phyloP scores from a whole-genome alignment of 2,113 vertebrate genomes.

The Megaceryle torquata region DNA sequence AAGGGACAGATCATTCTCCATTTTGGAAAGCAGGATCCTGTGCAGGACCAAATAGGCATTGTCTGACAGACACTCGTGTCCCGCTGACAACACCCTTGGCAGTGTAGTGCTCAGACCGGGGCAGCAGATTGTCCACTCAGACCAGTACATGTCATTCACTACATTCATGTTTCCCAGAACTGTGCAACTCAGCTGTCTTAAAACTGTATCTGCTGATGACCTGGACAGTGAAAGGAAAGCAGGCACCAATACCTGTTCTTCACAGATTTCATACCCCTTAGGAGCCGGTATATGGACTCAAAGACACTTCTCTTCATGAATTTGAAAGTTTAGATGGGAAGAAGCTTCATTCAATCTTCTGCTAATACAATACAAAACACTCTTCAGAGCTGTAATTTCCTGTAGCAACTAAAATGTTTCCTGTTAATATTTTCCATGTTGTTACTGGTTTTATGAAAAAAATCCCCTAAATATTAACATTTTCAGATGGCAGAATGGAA shows the following conservation, averaged over 20 bases:
- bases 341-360: constrained; percentile 25
- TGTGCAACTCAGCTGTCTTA: neutral
- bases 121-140: neutral
- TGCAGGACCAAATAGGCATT: neutral
- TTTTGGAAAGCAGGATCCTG: neutral
- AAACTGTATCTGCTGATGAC: neutral
- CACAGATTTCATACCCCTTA: neutral
- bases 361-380: constrained; percentile 27
- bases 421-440: constrained; percentile 65
- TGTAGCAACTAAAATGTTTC: constrained; percentile 59
- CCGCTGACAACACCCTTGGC: neutral
- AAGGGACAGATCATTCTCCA: neutral
- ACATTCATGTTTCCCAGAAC: neutral
- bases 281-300: neutral
- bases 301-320: neutral
- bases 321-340: neutral
- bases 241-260: neutral
- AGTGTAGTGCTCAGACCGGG: accelerated
- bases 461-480: constrained; percentile 31
- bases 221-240: neutral
- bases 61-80: neutral
- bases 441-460: constrained; percentile 38
- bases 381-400: constrained; percentile 60
- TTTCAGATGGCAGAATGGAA: constrained; percentile 45
- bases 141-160: neutral